phyloP scores from a whole-genome alignment of 2,888 invertebrate genomes.

The Torymus tubicola region DNA sequence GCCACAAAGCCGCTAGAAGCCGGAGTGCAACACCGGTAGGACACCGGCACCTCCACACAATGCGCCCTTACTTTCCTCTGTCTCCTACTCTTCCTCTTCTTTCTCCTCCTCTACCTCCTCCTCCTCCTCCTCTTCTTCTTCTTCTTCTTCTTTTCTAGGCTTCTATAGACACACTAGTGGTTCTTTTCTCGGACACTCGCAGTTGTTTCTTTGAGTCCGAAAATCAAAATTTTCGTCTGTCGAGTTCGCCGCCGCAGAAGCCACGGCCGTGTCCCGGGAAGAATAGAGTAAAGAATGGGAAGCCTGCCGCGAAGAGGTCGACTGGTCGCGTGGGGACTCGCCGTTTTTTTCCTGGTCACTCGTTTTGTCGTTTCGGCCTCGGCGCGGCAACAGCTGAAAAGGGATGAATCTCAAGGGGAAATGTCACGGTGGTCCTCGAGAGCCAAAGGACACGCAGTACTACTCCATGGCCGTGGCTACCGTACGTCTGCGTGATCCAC shows the following conservation, averaged over 20 bases:
- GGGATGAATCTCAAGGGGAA: constrained; percentile 68
- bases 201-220: neutral
- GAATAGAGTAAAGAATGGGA: neutral
- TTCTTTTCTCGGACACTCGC: constrained; percentile 6
- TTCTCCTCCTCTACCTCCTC: too few relatives aligned
- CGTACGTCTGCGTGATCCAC: constrained; percentile 12
- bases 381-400: constrained; percentile 53
- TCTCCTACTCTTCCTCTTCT: too few relatives aligned
- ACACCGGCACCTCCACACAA: neutral
- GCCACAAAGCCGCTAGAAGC: neutral
- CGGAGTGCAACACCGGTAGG: constrained; percentile 47
- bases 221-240: constrained; percentile 10
- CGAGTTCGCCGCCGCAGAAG: too few relatives aligned
- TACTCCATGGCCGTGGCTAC: constrained; percentile 12
- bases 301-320: neutral
- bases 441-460: neutral
- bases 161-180: too few relatives aligned
- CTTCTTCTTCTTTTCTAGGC: too few relatives aligned
- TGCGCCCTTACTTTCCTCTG: neutral
- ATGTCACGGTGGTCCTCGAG: constrained; percentile 71
- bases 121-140: too few relatives aligned
- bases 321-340: neutral
- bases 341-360: neutral
- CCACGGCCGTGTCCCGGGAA: too few relatives aligned
- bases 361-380: constrained; percentile 1